A percentile compares a stretch with the other conserved stretches of the same genome.
Evolutionary conservation across 2,888 invertebrate species (phyloP).

Genomic region (Chironomus riparius): DNA sequence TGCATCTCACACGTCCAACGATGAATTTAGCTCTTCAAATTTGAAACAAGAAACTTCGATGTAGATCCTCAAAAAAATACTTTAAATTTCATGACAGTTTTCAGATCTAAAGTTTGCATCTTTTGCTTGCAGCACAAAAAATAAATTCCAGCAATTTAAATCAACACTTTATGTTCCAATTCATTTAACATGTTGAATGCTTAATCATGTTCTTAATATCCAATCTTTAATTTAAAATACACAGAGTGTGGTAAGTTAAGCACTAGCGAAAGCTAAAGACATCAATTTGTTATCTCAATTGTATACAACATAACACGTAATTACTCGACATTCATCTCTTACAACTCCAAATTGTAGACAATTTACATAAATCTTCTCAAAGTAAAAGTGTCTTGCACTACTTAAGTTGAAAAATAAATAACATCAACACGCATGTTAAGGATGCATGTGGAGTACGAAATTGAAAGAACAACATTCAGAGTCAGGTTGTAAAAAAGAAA

Average conservation of each 20-base stretch:
- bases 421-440: not conserved
- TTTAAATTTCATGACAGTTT: no score
- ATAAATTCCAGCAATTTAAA: not conserved
- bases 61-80: no score
- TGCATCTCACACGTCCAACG: no score
- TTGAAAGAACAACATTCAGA: not conserved
- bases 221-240: not conserved
- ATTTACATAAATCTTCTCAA: not conserved
- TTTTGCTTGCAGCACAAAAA: no score
- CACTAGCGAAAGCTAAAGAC: not conserved
- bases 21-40: no score
- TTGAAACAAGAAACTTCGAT: no score
- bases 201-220: not conserved
- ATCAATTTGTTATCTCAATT: not conserved
- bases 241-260: not conserved
- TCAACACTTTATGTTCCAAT: not conserved
- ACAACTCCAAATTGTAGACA: not conserved
- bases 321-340: not conserved
- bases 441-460: not conserved
- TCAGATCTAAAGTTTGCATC: no score
- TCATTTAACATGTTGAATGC: not conserved
- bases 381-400: not conserved
- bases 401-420: not conserved
- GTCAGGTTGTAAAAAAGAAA: not conserved
- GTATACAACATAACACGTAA: not conserved